A percentile compares a stretch with the other conserved stretches of the same genome.
Conservation (phyloP, 1,140 invertebrate species). For the Solenopsis invicta region DNA sequence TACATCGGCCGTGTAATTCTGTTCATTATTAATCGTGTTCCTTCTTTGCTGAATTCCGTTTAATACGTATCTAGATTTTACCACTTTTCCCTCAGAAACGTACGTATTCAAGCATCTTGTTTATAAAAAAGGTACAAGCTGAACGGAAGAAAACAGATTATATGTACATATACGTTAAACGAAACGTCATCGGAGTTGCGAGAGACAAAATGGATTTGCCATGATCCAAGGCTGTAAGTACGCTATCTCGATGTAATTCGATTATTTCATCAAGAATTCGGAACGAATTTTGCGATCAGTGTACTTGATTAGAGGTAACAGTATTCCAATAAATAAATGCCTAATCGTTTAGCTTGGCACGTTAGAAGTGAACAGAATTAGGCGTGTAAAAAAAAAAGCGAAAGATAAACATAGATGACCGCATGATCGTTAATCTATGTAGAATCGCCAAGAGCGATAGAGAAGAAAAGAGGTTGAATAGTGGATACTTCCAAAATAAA, state of each 20-base stretch:
- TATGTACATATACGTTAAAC: not conserved
- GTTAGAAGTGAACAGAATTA: conserved; percentile 18
- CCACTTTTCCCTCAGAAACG: conserved; percentile 13
- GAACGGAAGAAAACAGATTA: conserved; percentile 16
- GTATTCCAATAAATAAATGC: not conserved
- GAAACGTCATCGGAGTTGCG: conserved; percentile 28
- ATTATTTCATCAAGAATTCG: not conserved
- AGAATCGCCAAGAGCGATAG: not conserved
- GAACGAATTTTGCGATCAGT: not conserved
- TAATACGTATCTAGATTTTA: conserved; percentile 1
- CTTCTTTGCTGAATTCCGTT: conserved; percentile 32
- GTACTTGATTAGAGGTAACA: not conserved
- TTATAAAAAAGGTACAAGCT: not conserved
- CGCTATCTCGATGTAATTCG: conserved; percentile 9
- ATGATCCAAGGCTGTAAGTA: conserved; percentile 54
- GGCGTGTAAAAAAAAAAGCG: not conserved
- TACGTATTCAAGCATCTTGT: not conserved
- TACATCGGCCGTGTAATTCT: conserved; percentile 65
- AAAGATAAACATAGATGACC: not conserved
- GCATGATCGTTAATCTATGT: not conserved
- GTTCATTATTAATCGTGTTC: conserved; percentile 50
- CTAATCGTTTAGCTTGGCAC: conserved; percentile 24
- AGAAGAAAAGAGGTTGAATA: conserved; percentile 1
- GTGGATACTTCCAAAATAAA: not conserved
- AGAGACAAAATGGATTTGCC: not conserved